A percentile compares a stretch with the other conserved stretches of the same genome.
phyloP scores from a whole-genome alignment of 1,140 invertebrate genomes.

The Cherax quadricarinatus region DNA sequence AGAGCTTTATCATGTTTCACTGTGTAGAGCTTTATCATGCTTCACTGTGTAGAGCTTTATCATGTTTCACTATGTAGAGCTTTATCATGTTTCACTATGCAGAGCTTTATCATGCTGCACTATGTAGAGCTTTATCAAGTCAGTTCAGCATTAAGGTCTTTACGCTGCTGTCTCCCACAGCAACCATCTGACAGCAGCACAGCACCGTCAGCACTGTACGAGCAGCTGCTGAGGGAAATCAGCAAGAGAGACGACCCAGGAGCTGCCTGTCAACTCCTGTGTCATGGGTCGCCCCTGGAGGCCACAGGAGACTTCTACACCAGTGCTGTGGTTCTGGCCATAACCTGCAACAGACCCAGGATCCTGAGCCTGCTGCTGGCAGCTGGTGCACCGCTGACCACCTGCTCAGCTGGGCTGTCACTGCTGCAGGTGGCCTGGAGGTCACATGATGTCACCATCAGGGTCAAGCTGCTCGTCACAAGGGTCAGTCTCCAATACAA shows the following conservation, averaged over 20 bases:
- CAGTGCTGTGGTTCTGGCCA: conserved; percentile 21
- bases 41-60: no score
- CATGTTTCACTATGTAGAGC: no score
- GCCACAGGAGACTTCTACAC: neutral
- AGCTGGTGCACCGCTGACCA: conserved; percentile 35
- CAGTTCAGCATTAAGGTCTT: neutral
- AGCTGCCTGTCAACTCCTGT: neutral
- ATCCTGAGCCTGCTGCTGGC: conserved; percentile 26
- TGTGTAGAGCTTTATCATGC: no score
- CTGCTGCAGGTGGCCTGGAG: conserved; percentile 37
- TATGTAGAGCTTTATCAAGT: neutral
- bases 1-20: no score
- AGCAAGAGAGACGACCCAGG: conserved; percentile 8
- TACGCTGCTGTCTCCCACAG: neutral
- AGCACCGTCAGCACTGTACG: neutral
- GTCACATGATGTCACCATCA: conserved; percentile 21
- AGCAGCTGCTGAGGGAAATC: conserved; percentile 23
- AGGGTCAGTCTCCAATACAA: conserved; percentile 7
- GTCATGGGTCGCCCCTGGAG: conserved; percentile 18
- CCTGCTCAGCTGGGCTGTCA: neutral
- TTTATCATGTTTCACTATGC: no score
- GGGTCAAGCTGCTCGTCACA: conserved; percentile 18
- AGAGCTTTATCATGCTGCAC: neutral
- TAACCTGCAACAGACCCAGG: conserved; percentile 27
- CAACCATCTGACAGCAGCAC: neutral